phyloP scores from a whole-genome alignment of 1,140 invertebrate genomes.

The Aradophagus sp. region DNA sequence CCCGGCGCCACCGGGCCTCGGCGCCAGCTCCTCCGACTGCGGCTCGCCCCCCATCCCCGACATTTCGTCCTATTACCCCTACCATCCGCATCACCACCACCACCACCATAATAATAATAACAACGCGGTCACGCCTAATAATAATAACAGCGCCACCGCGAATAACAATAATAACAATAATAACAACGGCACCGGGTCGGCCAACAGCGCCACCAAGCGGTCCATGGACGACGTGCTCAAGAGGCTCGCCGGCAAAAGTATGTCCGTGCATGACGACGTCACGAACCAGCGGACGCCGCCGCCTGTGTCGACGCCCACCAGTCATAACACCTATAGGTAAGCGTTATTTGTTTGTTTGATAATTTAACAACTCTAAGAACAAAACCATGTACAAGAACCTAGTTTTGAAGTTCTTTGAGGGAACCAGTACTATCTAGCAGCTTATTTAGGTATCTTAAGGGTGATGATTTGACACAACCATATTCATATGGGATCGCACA shows the following conservation, averaged over 20 bases:
- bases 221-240: conserved; percentile 93
- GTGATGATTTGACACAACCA: too few relatives aligned
- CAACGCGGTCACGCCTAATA: conserved; percentile 51
- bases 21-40: conserved; percentile 80
- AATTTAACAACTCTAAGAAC: too few relatives aligned
- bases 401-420: too few relatives aligned
- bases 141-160: conserved; percentile 67
- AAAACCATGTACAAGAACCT: too few relatives aligned
- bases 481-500: too few relatives aligned
- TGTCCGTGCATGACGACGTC: conserved; percentile 67
- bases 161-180: conserved; percentile 66
- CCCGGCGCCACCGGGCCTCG: conserved; percentile 51
- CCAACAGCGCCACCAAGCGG: conserved; percentile 74
- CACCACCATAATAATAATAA: conserved; percentile 71
- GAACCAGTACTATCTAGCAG: too few relatives aligned
- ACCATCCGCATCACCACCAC: conserved; percentile 66
- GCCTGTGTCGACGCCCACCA: conserved; percentile 78
- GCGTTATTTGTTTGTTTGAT: conserved; percentile 14
- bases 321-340: conserved; percentile 71
- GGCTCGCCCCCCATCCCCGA: conserved; percentile 78
- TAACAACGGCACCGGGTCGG: conserved; percentile 60
- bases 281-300: conserved; percentile 77
- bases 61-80: conserved; percentile 64
- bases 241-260: conserved; percentile 85
- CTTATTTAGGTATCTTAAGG: too few relatives aligned